Evolutionary conservation across 64 coral and sea anemone species (phyloP).

Genomic region (Pocillopora verrucosa): DNA sequence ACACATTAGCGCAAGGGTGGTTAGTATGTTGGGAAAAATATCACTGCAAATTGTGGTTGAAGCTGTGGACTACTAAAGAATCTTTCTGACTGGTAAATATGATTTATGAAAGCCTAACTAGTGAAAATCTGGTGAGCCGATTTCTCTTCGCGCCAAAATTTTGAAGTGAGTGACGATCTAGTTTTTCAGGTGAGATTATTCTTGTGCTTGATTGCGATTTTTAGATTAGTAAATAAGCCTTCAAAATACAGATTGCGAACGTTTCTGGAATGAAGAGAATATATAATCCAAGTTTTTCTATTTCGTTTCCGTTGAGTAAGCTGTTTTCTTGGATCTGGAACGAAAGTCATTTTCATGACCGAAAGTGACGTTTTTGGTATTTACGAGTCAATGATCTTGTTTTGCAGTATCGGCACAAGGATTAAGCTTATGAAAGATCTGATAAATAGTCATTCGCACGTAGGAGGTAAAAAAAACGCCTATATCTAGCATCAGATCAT

Average conservation of each 20-base stretch:
- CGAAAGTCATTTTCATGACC: background rate
- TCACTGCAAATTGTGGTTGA: background rate
- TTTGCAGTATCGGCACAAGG: background rate
- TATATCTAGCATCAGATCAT: background rate
- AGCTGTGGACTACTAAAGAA: background rate
- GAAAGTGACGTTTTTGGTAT: background rate
- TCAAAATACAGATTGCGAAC: background rate
- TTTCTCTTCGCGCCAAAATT: conserved; percentile 45
- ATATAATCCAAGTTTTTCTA: background rate
- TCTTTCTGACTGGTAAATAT: background rate
- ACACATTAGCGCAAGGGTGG: background rate
- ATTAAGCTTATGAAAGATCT: background rate
- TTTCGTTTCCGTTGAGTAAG: background rate
- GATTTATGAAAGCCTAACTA: background rate
- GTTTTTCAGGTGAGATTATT: background rate
- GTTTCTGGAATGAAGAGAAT: background rate
- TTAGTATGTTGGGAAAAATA: background rate
- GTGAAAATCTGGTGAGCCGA: background rate
- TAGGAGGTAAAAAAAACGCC: background rate
- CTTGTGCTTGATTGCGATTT: conserved; percentile 2
- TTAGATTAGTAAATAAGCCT: background rate
- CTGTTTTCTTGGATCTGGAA: background rate
- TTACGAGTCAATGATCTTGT: background rate
- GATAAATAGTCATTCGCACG: background rate
- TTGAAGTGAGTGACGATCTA: background rate